Evolutionary conservation across 2,888 invertebrate genomes (phyloP).

Genomic region (Atethmia centrago): DNA sequence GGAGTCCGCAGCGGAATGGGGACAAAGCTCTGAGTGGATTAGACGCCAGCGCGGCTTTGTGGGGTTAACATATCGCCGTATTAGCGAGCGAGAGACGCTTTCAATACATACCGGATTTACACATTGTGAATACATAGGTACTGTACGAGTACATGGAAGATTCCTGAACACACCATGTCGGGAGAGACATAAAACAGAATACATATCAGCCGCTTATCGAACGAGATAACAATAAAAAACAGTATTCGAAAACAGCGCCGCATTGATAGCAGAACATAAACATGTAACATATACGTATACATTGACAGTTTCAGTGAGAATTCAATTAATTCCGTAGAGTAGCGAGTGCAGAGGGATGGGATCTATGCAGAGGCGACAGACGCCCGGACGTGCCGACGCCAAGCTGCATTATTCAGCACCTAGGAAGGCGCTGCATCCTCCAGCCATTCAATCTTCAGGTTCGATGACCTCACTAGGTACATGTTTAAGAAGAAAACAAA

Average conservation of each 20-base stretch:
- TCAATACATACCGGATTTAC: slow-evolving; percentile 48
- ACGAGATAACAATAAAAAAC: slow-evolving; percentile 56
- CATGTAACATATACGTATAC: slow-evolving; percentile 21
- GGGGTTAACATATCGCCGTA: slow-evolving; percentile 38
- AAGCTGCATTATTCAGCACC: slow-evolving; percentile 81
- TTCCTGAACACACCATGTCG: slow-evolving; percentile 36
- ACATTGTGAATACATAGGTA: slow-evolving; percentile 25
- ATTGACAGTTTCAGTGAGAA: slow-evolving; percentile 40
- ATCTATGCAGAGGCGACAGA: slow-evolving; percentile 49
- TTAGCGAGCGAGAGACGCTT: slow-evolving; percentile 39
- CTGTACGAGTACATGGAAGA: slow-evolving; percentile 29
- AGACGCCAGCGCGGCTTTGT: slow-evolving; percentile 48
- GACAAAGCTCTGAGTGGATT: slow-evolving; percentile 66
- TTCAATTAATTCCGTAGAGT: slow-evolving; percentile 49
- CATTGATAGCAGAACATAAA: slow-evolving; percentile 39
- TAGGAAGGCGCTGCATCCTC: slow-evolving; percentile 79
- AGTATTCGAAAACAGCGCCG: slow-evolving; percentile 45
- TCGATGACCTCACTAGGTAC: slow-evolving; percentile 67
- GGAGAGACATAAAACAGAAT: slow-evolving; percentile 47
- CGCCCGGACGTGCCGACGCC: slow-evolving; percentile 67
- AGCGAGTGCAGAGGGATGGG: slow-evolving; percentile 31
- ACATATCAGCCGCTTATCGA: slow-evolving; percentile 41
- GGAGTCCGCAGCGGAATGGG: slow-evolving; percentile 51
- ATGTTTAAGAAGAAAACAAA: slow-evolving; percentile 47
- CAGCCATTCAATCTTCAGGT: slow-evolving; percentile 67